phyloP scores from a whole-genome alignment of 2,113 vertebrate species.

The Corvus hawaiiensis region DNA sequence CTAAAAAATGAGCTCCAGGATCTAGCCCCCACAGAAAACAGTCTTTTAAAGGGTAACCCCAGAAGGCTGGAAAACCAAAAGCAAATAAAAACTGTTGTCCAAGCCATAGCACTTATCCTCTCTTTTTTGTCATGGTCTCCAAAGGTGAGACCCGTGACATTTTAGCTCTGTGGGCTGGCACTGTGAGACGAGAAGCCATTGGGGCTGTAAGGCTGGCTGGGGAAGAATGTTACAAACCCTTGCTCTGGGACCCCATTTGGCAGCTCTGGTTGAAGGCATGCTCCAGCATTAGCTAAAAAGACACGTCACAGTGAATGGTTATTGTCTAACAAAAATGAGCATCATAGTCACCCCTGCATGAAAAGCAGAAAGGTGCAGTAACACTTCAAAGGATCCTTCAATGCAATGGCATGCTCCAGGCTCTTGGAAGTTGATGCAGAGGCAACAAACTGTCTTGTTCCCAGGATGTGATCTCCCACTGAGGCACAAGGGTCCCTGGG shows the following conservation, averaged over 20 bases:
- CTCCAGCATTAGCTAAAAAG: not conserved
- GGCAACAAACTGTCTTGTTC: not conserved
- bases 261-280: not conserved
- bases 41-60: not conserved
- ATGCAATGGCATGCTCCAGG: not conserved
- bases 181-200: not conserved
- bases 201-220: not conserved
- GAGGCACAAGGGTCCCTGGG: not conserved
- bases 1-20: not conserved
- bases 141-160: not conserved
- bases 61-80: not conserved
- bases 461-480: not conserved
- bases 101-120: not conserved
- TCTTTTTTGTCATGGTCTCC: not conserved
- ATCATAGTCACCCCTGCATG: not conserved
- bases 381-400: not conserved
- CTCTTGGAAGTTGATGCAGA: not conserved
- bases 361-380: not conserved
- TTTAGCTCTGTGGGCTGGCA: not conserved
- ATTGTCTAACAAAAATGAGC: not conserved
- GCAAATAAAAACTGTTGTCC: not conserved
- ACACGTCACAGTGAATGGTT: not conserved
- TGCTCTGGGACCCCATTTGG: not conserved
- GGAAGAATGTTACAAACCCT: not conserved
- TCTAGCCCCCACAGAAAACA: not conserved